phyloP scores from a whole-genome alignment of 2,113 vertebrate genomes.

The Raja brachyura region DNA sequence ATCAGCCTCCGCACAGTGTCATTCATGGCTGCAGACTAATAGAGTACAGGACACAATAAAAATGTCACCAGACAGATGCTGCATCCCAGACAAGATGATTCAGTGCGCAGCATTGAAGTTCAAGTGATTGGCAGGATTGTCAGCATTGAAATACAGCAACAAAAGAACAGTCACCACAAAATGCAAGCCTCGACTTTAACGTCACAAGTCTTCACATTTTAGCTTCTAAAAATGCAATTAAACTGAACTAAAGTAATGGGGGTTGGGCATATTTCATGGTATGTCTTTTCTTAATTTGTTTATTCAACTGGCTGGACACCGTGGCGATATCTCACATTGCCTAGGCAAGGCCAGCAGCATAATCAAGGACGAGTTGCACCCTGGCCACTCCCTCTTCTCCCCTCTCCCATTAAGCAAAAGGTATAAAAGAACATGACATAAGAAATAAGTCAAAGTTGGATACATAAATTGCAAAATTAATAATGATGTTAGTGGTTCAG shows the following conservation, averaged over 20 bases:
- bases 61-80: background rate
- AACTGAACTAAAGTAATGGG: background rate
- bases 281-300: background rate
- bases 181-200: background rate
- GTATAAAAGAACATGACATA: background rate
- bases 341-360: too few relatives aligned
- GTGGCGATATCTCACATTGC: too few relatives aligned
- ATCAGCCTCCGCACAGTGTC: background rate
- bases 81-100: background rate
- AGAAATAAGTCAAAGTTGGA: too few relatives aligned
- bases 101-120: background rate
- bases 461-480: too few relatives aligned
- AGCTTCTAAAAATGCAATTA: background rate
- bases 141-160: background rate
- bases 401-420: too few relatives aligned
- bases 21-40: background rate
- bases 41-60: background rate
- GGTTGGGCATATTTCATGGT: background rate
- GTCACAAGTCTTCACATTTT: background rate
- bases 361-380: too few relatives aligned
- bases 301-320: background rate
- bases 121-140: constrained; percentile 6
- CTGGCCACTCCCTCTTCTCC: too few relatives aligned
- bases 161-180: background rate
- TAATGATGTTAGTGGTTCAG: too few relatives aligned